A percentile compares a stretch with the other conserved stretches of the same genome.
Conservation (phyloP, 2,797 vertebrate species). For the Remorina albescens region DNA sequence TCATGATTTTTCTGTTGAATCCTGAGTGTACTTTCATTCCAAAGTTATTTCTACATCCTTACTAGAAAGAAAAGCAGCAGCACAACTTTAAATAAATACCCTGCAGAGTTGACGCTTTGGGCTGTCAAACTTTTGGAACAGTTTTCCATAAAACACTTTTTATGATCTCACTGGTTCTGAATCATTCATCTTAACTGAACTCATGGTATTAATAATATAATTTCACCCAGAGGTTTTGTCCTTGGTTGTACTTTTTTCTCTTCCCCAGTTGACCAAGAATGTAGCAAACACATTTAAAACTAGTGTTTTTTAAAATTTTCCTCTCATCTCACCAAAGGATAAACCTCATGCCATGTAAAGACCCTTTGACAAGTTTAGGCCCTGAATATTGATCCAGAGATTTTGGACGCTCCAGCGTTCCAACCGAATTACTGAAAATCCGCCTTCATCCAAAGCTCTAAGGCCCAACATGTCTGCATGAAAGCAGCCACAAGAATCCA, state of each 20-base stretch:
- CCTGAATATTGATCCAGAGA: conserved; percentile 41
- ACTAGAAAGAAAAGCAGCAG: conserved; percentile 22
- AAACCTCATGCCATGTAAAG: conserved; percentile 27
- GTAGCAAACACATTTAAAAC: too few relatives aligned
- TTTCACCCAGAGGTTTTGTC: conserved; percentile 35
- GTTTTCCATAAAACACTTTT: conserved; percentile 39
- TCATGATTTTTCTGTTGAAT: conserved; percentile 4
- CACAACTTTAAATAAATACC: conserved; percentile 41
- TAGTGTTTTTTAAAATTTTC: too few relatives aligned
- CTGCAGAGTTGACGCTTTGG: conserved; percentile 31
- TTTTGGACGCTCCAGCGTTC: conserved; percentile 1
- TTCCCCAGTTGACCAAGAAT: too few relatives aligned
- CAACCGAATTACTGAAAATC: conserved; percentile 3
- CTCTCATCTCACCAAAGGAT: conserved; percentile 16
- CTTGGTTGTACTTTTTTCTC: too few relatives aligned
- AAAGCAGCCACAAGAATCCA: conserved; percentile 10
- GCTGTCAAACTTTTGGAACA: conserved; percentile 35
- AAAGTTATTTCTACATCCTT: conserved; percentile 31
- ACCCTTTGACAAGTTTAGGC: conserved; percentile 5
- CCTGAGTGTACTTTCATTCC: conserved; percentile 21
- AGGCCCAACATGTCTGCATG: neutral
- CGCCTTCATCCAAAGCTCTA: neutral
- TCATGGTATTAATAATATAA: conserved; percentile 14
- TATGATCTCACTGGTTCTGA: conserved; percentile 27
- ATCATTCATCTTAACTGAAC: conserved; percentile 30